Percentiles rank a stretch among this genome's conserved stretches.
phyloP scores from a whole-genome alignment of 2,113 vertebrate genomes.

The Epinephelus fuscoguttatus region DNA sequence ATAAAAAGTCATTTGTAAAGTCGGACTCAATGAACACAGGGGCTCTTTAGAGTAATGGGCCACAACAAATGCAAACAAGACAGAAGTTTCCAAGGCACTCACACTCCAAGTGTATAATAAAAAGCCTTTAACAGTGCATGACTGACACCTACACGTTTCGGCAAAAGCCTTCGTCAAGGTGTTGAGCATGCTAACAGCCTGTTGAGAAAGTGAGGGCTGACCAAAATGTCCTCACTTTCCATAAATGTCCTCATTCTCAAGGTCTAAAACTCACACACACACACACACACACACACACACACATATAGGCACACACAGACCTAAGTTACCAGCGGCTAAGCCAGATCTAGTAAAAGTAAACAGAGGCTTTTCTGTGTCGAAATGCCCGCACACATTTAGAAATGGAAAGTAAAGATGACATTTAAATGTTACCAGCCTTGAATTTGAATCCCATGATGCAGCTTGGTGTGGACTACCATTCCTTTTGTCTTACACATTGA shows the following conservation, averaged over 20 bases:
- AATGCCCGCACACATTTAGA: slow-evolving; percentile 15
- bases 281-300: background rate
- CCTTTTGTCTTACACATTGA: background rate
- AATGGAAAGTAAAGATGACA: slow-evolving; percentile 34
- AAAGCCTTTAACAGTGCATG: slow-evolving; percentile 28
- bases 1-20: slow-evolving; percentile 7
- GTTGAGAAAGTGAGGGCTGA: background rate
- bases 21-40: background rate
- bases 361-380: slow-evolving; percentile 36
- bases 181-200: slow-evolving; percentile 1
- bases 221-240: slow-evolving; percentile 31
- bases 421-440: slow-evolving; percentile 37
- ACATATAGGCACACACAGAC: background rate
- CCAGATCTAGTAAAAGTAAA: slow-evolving; percentile 60
- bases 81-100: slow-evolving; percentile 39
- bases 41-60: background rate
- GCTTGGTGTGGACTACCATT: background rate
- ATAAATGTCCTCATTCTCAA: slow-evolving; percentile 44
- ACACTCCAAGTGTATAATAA: slow-evolving; percentile 22
- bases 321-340: slow-evolving; percentile 14
- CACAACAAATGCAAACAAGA: slow-evolving; percentile 45
- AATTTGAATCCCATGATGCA: background rate
- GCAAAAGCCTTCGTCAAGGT: slow-evolving; percentile 13
- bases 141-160: slow-evolving; percentile 18
- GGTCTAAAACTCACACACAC: slow-evolving; percentile 6